A percentile compares a stretch with the other conserved stretches of the same genome.
Conservation (phyloP, 2,888 invertebrate genomes). For the Galeopsomyia nigrocyanea region DNA sequence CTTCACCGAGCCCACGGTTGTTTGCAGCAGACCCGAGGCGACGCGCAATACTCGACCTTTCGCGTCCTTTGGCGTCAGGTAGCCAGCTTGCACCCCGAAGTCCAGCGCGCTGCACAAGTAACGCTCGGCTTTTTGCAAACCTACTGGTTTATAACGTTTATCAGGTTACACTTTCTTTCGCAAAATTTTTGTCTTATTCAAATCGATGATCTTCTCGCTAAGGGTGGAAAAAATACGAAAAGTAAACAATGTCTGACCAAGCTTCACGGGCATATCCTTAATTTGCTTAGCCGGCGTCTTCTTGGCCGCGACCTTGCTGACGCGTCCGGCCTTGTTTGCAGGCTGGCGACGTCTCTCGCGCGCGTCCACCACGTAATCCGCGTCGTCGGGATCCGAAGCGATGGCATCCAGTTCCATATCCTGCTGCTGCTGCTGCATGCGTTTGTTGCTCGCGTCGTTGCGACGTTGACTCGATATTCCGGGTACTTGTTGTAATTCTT, state of each 20-base stretch:
- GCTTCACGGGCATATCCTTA: neutral
- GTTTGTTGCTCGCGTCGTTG: neutral
- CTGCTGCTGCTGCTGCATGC: constrained; percentile 2
- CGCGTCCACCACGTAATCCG: constrained; percentile 17
- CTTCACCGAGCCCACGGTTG: neutral
- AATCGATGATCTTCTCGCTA: too few species aligned
- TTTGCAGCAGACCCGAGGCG: constrained; percentile 53
- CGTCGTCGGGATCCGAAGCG: constrained; percentile 15
- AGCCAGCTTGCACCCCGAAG: constrained; percentile 57
- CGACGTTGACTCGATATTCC: neutral
- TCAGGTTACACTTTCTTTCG: too few species aligned
- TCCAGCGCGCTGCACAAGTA: constrained; percentile 56
- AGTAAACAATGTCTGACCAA: neutral
- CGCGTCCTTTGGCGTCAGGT: constrained; percentile 53
- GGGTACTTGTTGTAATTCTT: constrained; percentile 15
- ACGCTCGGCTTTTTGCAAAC: constrained; percentile 47
- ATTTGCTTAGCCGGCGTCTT: neutral
- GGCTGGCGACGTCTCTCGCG: neutral
- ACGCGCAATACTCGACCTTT: constrained; percentile 54
- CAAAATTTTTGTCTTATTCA: too few species aligned
- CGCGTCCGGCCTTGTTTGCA: constrained; percentile 4
- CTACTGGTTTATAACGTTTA: too few species aligned
- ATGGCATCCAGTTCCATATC: constrained; percentile 14
- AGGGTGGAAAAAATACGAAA: too few species aligned
- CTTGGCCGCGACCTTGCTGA: constrained; percentile 2